Evolutionary conservation across 2,797 vertebrate genomes (phyloP).

Genomic region (Sebastes wilsoni): DNA sequence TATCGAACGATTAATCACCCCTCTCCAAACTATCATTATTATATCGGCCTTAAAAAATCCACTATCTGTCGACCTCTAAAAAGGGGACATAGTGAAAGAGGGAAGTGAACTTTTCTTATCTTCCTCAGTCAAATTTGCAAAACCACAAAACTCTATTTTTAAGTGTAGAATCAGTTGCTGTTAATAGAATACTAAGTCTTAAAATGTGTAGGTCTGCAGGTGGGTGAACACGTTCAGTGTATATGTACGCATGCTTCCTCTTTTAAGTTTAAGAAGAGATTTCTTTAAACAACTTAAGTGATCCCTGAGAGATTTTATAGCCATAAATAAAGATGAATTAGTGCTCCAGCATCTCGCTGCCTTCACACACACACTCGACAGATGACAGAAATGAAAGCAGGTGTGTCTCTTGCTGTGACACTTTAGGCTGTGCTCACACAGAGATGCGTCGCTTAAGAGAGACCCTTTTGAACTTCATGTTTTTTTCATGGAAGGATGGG

Average conservation of each 20-base stretch:
- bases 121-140: neutral
- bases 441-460: neutral
- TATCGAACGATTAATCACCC: too few species aligned
- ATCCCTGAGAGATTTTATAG: conserved; percentile 1
- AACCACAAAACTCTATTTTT: neutral
- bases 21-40: too few species aligned
- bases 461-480: conserved; percentile 3
- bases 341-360: neutral
- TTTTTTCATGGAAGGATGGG: conserved; percentile 7
- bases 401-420: conserved; percentile 15
- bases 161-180: neutral
- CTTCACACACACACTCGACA: conserved; percentile 1
- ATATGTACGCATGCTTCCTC: neutral
- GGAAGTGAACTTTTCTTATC: neutral
- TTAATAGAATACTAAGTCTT: neutral
- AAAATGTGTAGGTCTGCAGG: neutral
- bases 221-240: neutral
- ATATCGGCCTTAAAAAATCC: too few species aligned
- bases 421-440: conserved; percentile 18
- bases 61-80: too few species aligned
- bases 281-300: conserved; percentile 1
- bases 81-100: neutral
- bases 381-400: conserved; percentile 27
- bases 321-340: conserved; percentile 29
- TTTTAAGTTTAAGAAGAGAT: neutral